Base-by-base conservation (phyloP, 2,113 vertebrate genomes). In the Poeciliopsis prolifica region DNA sequence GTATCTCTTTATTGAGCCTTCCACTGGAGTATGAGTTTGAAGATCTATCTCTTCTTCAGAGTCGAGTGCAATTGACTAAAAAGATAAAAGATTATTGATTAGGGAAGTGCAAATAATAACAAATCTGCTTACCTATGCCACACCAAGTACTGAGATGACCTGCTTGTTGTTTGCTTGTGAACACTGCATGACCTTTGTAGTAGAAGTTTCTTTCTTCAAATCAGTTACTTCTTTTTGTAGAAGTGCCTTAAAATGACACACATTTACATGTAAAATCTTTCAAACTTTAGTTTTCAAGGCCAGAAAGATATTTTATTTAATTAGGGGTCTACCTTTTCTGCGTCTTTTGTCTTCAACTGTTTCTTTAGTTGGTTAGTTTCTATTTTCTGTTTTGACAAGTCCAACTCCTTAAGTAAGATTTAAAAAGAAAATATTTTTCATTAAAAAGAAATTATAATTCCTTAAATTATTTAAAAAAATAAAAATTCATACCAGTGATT, bases 401-500 rank as follows among this genome's bases (percentile, higher is more conserved):
- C 94, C 68, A 70, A 83, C 78, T 96, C 95, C 97, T 98, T 77
- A 84, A 89, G 89, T 80, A 14, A 87, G 61, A 89, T 63, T 84
- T 30, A 6, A 10, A 70, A 44, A 14, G 1, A 3, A 33, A 62
- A 26, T 26, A 17, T 19, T 12, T 67, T 11, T 22, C 0, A 26
- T 51, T 11, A 0, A 42, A 51, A 33, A 13, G 29, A 22, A 35
- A 35, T 58, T 62, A 15, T 19, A 63, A 6, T 37, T 1, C 28
- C 10, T 17, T 33, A 33, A 15, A 12, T 19, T 30, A 30, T 30
- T 3, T 61, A 44, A 29, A 14, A 30, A 31, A 29, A 35, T n/a
- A n/a, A n/a, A n/a, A n/a, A n/a, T n/a, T 44, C 65, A 48, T 93
- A 98, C 97, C 96, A 98, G 54, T 78, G 94, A 93, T 77, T 82